Evolutionary conservation across 2,113 vertebrate species (phyloP), one percentile per base, ranked within the genome.

Genomic region (Syngnathus floridae): DNA sequence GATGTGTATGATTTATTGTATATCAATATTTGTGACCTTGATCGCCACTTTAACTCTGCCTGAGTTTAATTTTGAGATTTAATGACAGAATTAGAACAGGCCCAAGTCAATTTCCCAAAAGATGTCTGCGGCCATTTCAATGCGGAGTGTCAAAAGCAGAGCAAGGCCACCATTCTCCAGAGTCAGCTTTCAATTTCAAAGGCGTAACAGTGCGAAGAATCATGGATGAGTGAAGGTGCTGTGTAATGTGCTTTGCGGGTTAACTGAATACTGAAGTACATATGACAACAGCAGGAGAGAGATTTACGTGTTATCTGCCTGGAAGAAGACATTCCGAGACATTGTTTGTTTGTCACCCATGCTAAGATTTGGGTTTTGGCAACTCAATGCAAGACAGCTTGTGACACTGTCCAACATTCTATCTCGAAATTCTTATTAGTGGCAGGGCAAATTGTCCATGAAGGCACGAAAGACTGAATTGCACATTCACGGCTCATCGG

Each of bases 11-110:
- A 49, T 35, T 16, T 55, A 13, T 13, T 10, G 3, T 45, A 13
- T 63, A 48, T 48, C 12, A 60, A 69, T 57, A 40, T 37, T 26
- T 59, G 16, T 63, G 64, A 76, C 69, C 74, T 75, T 73, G 21
- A 65, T 62, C 71, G 71, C 76, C 73, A 73, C 40, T 64, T 67
- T 65, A 16, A 58, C n/a, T 76, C 71, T 58, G 58, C 59, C 45
- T 51, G 54, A 72, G 61, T 56, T 54, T 69, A 66, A 74, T 37
- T 69, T 69, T 65, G 45, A 74, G 70, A 6, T 66, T 71, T 36
- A 60, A 51, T 51, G 60, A 58, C 60, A 71, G 80, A 81, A 69
- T 5, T 62, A 71, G 52, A 64, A 60, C 64, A 63, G 52, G 36
- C 31, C 56, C 5, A 9, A 73, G 65, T 59, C 67, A 57, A 22